phyloP scores from a whole-genome alignment of 2,888 invertebrate species.

The Orchesella flavescens region DNA sequence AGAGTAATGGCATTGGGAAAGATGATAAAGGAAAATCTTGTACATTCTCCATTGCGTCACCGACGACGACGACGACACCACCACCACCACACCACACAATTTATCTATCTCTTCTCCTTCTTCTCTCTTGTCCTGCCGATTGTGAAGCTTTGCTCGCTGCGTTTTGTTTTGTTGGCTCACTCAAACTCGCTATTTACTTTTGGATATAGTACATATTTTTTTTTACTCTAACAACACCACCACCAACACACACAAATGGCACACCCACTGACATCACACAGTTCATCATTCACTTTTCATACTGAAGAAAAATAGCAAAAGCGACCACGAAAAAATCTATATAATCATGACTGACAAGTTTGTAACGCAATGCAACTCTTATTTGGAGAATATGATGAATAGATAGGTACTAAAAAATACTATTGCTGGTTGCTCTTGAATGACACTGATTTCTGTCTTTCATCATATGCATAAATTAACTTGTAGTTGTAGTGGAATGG shows the following conservation, averaged over 20 bases:
- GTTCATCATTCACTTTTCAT: background rate
- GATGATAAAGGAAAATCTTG: slow-evolving; percentile 14
- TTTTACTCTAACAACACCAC: slow-evolving; percentile 7
- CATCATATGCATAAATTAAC: background rate
- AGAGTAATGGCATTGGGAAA: background rate
- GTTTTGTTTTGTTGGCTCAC: slow-evolving; percentile 11
- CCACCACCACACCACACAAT: slow-evolving; percentile 1
- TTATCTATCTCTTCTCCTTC: background rate
- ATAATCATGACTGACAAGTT: background rate
- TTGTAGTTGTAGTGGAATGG: too few species aligned
- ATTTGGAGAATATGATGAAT: too few species aligned
- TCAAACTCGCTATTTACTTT: slow-evolving; percentile 2
- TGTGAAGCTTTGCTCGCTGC: background rate
- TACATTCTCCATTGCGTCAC: slow-evolving; percentile 38
- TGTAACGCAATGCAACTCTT: too few species aligned
- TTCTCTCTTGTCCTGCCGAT: background rate
- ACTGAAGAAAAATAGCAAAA: background rate
- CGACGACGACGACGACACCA: slow-evolving; percentile 12
- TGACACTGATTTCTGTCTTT: slow-evolving; percentile 1
- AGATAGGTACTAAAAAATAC: too few species aligned
- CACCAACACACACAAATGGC: slow-evolving; percentile 52
- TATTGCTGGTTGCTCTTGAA: background rate
- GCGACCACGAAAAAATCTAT: background rate
- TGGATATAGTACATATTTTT: background rate
- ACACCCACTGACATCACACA: slow-evolving; percentile 48